Percentiles rank a stretch among this genome's conserved stretches.
phyloP scores from a whole-genome alignment of 2,113 vertebrate genomes.

The Hypocryptadius cinnamomeus region DNA sequence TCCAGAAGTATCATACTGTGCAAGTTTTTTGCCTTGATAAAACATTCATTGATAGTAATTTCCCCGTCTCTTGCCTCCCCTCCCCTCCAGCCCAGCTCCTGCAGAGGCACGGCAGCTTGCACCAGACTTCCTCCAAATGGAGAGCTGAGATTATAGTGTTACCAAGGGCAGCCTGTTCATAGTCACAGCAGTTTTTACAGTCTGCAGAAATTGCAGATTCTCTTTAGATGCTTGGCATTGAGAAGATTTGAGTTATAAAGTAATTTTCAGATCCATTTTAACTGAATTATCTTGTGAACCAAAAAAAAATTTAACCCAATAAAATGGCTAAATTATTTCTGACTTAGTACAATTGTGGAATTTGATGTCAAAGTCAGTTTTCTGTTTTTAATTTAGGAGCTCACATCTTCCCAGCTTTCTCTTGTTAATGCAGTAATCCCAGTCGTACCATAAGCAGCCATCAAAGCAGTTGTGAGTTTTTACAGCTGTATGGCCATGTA shows the following conservation, averaged over 20 bases:
- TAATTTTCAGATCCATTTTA: not conserved
- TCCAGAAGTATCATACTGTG: not conserved
- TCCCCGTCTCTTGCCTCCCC: not conserved
- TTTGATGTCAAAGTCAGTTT: not conserved
- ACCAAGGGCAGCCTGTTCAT: not conserved
- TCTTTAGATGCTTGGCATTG: not conserved
- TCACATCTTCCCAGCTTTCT: not conserved
- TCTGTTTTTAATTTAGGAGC: not conserved
- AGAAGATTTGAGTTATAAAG: not conserved
- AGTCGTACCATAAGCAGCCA: not conserved
- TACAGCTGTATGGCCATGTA: not conserved
- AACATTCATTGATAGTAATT: not conserved
- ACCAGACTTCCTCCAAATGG: not conserved
- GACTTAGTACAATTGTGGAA: not conserved
- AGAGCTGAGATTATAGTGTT: not conserved
- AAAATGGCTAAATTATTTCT: not conserved
- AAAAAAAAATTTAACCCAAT: not conserved
- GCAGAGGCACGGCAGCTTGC: not conserved
- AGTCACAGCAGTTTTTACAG: not conserved
- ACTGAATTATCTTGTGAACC: not conserved
- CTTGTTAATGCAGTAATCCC: not conserved
- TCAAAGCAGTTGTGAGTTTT: not conserved
- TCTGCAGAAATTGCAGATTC: not conserved
- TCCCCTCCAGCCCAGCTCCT: not conserved
- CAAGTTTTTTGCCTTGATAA: not conserved